Evolutionary conservation across 1,140 invertebrate species (phyloP), one percentile per base, ranked within the genome.

Genomic region (Aphaenogaster floridana): DNA sequence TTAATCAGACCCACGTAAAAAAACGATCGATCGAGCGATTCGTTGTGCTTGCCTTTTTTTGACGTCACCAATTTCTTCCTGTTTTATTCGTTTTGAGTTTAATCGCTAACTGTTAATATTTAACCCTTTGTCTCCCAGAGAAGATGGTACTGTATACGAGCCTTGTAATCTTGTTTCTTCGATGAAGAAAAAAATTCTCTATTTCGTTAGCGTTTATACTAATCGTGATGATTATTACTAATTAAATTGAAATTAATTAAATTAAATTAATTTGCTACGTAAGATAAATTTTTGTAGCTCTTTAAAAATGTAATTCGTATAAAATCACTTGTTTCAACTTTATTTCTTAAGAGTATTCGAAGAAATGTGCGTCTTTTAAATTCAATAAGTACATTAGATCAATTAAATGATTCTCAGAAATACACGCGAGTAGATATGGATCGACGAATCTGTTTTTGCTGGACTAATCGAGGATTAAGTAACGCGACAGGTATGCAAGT

Each of bases 1-100:
- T 15, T 64, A 64, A 61, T 87, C 61, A 64, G 48, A 71, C 13
- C 54, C 69, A 69, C 69, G 42, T 64, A 52, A 42, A 28, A 76
- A 77, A 59, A 28, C 28, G 39, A 86, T 71, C 39, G 13, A 21
- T 39, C 11, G 7, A 48, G 5, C 17, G 21, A 85, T 85, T 59
- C 42, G 39, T 59, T 2, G 15, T 28, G 42, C 21, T 50, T 34
- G 28, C 69, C 13, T 80, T 57, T 74, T 28, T 83, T 36, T 52
- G 28, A 17, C 7, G 42, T 69, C 50, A 39, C 11, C 13, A 17
- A 28, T 64, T 66, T 28, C 9, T 36, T 50, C 15, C 15, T 6
- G 21, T 50, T 28, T 54, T 11, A 6, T 54, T 28, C 13, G n/a
- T 34, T 48, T 48, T 13, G 6, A 8, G 17, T 39, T 68, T 28